These are phyloP conservation scores for Eulemur rubriventer DNA, from an alignment of 2,797 vertebrate genomes.

Conservation along the genomic window DNA sequence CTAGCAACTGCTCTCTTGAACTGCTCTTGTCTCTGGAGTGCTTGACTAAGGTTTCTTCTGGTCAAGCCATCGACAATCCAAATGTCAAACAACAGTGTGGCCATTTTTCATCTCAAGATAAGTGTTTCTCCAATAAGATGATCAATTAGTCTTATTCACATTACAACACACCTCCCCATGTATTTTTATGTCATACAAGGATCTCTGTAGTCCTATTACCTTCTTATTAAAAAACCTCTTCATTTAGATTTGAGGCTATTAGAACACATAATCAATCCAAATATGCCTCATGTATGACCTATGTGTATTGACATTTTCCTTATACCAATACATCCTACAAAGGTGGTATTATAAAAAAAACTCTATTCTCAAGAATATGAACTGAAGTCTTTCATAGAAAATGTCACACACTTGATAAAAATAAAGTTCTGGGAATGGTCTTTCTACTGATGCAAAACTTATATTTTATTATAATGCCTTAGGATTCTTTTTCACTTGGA, in stretches of 20 bases:
- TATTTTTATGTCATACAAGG: conserved; percentile 53
- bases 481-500: not conserved
- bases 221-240: conserved; percentile 72
- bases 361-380: conserved; percentile 21
- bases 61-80: conserved; percentile 66
- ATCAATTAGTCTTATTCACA: conserved; percentile 77
- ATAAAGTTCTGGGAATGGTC: not conserved
- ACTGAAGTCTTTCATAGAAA: not conserved
- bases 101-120: conserved; percentile 78
- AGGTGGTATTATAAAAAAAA: conserved; percentile 40
- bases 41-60: conserved; percentile 64
- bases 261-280: conserved; percentile 71
- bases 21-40: conserved; percentile 68
- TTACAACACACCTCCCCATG: conserved; percentile 52
- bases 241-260: conserved; percentile 66
- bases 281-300: conserved; percentile 53
- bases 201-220: conserved; percentile 60
- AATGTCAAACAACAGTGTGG: conserved; percentile 75
- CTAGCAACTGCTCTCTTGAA: conserved; percentile 68
- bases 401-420: not conserved
- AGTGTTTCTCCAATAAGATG: conserved; percentile 73
- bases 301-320: conserved; percentile 57
- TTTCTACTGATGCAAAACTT: conserved; percentile 26
- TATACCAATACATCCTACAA: conserved; percentile 42
- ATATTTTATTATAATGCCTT: conserved; percentile 7